These are phyloP conservation scores for Acestrorhynchus altus DNA, from an alignment of 2,797 vertebrate species.

Conservation along the genomic window DNA sequence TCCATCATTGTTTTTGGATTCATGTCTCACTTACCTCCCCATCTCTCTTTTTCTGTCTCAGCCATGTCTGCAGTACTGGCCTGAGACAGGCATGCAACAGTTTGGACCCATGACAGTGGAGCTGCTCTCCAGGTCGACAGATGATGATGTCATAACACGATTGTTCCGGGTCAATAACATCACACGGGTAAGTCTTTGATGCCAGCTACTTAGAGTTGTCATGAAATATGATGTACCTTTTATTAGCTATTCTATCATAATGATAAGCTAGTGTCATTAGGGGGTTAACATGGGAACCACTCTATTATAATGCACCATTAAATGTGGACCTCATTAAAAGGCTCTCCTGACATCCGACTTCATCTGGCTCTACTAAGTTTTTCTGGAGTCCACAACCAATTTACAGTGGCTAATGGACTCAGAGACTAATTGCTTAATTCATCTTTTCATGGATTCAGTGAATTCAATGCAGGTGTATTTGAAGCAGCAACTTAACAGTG, in stretches of 20 bases:
- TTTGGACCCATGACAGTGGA: constrained; percentile 95
- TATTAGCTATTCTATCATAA: constrained; percentile 12
- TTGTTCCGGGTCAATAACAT: constrained; percentile 94
- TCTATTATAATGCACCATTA: constrained; percentile 41
- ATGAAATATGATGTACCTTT: constrained; percentile 1
- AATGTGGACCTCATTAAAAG: constrained; percentile 38
- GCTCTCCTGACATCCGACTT: constrained; percentile 25
- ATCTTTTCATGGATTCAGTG: constrained; percentile 42
- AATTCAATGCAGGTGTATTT: constrained; percentile 33
- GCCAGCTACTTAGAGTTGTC: background rate
- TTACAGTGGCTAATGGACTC: constrained; percentile 40
- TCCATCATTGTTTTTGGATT: too few relatives aligned
- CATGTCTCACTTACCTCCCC: background rate
- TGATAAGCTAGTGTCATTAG: background rate
- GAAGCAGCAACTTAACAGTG: constrained; percentile 28
- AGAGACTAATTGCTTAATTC: constrained; percentile 52
- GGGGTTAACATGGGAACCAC: constrained; percentile 29
- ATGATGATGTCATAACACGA: constrained; percentile 90
- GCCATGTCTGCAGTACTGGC: constrained; percentile 97
- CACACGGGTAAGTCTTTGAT: constrained; percentile 81
- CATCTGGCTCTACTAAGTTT: constrained; percentile 15
- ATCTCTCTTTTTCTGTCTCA: constrained; percentile 60
- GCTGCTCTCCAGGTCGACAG: constrained; percentile 85
- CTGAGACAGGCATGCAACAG: constrained; percentile 91
- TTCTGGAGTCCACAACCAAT: constrained; percentile 21